Evolutionary conservation across 2,888 invertebrate genomes (phyloP), one percentile per base, ranked within the genome.

Genomic region (Drosophila sordidula): DNA sequence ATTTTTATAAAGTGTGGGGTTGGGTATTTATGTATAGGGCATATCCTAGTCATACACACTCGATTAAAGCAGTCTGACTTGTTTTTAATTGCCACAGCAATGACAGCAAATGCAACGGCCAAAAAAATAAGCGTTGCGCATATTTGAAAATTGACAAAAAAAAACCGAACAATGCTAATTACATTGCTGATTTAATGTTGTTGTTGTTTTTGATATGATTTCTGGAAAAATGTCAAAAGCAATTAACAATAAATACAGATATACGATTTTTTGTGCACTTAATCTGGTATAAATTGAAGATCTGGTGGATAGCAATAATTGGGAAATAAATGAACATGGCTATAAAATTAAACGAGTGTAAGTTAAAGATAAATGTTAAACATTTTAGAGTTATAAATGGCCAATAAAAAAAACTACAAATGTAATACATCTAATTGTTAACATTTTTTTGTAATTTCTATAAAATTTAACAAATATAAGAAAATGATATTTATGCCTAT

Each of bases 71-170:
- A 34, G 34, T 12, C 5, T 12, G 34, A 34, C 12, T 34, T 34
- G 34, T 34, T 34, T 34, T 34, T 34, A 80, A 83, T 87, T 89
- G 70, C 76, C 62, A 26, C 59, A 39, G 45, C 56, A 50, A 44
- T 32, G 49, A 25, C 34, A 56, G 41, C 29, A 29, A 29, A 3
- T 29, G 14, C 34, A 38, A 29, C 64, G 16, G 34, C 62, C 65
- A 65, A 47, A 42, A 49, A 49, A 39, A 65, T 22, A 25, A 55
- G 38, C 12, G 36, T 38, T 44, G 54, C 18, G 14, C 44, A 56
- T 29, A 11, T 32, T 18, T 38, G 50, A 14, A 51, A 51, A 66
- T 36, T 29, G 32, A 34, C 51, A 26, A 70, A 64, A 54, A 54
- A 46, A 36, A 47, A 55, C 39, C 51, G 34, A 58, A 58, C 22